Evolutionary conservation across 2,797 vertebrate species (phyloP), one percentile per base, ranked within the genome.

Genomic region (Sebastiscus tertius): DNA sequence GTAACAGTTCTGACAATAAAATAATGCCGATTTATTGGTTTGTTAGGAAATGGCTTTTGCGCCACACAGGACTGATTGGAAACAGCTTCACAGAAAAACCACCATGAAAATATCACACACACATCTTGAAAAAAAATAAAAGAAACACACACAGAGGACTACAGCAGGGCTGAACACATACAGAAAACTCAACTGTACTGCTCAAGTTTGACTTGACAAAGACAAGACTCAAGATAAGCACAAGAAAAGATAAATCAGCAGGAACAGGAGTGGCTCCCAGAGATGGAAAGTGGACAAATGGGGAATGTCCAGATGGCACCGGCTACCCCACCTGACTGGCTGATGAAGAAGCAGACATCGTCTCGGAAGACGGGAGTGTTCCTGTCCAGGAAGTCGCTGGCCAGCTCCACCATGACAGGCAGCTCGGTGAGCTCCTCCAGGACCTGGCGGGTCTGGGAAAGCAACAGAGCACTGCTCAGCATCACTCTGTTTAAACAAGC

Each of bases 291-390:
- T 49, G 14, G 59, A 86, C 56, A 86, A 76, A 70, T 34, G 24
- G 27, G 29, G 59, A 86, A 83, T 62, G 29, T 80, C 73, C 85
- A 89, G 75, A 80, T 79, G 64, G 64, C 68, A 84, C 6, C 1
- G 1, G 71, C 29, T 27, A 82, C 58, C 90, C 2, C 86, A 99
- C 98, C 98, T 94, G 99, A 99, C 79, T 99, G 98, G 94, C 98
- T 99, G 94, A 99, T 98, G 91, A 99, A 99, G 91, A 99, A 99
- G 95, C 99, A 99, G 82, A 99, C 98, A 0, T 99, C 99, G 1
- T 99, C 99, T 85, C 99, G 93, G 94, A 99, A 99, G 84, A 99
- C 99, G 0, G 99, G 99, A 0, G 99, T 99, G 95, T 99, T 99
- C 86, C 98, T 97, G 92, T 99, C 99, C 96, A 99, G 89, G 93